phyloP scores from a whole-genome alignment of 1,140 invertebrate genomes.

The Oppia nitens region DNA sequence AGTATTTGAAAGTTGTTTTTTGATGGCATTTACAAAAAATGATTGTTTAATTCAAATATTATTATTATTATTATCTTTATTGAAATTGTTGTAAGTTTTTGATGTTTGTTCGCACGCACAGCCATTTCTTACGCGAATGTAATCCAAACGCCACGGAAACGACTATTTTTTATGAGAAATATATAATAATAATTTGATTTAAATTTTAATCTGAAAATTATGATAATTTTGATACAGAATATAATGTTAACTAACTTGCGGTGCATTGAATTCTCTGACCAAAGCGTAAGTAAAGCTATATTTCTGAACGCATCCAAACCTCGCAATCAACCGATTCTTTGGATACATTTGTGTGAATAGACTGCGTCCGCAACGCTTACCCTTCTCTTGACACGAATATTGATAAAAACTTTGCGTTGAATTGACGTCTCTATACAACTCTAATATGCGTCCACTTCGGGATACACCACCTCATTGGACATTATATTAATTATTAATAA shows the following conservation, averaged over 20 bases:
- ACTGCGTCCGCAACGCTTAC: slow-evolving; percentile 51
- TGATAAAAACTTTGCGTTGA: slow-evolving; percentile 50
- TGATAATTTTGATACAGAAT: neutral
- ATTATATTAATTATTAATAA: too few species aligned
- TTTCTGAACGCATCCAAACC: slow-evolving; percentile 57
- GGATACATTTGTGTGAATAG: too few species aligned
- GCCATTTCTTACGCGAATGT: slow-evolving; percentile 58
- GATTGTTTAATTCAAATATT: too few species aligned
- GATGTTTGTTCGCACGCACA: slow-evolving; percentile 52
- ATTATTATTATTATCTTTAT: too few species aligned
- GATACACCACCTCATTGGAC: slow-evolving; percentile 59
- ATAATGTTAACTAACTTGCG: slow-evolving; percentile 18
- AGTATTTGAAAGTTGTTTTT: too few species aligned
- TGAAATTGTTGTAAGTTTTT: too few species aligned
- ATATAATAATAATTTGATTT: neutral
- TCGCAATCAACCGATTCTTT: slow-evolving; percentile 32
- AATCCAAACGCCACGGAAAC: slow-evolving; percentile 52
- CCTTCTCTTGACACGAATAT: slow-evolving; percentile 49
- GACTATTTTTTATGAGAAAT: neutral
- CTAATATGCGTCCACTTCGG: slow-evolving; percentile 46
- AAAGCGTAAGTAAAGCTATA: slow-evolving; percentile 70
- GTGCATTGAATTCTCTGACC: slow-evolving; percentile 36
- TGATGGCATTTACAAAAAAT: too few species aligned
- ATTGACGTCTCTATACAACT: slow-evolving; percentile 49
- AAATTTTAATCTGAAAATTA: neutral